A percentile compares a stretch with the other conserved stretches of the same genome.
Evolutionary conservation across 2,888 invertebrate genomes (phyloP).

Genomic region (Drosophila subsilvestris): DNA sequence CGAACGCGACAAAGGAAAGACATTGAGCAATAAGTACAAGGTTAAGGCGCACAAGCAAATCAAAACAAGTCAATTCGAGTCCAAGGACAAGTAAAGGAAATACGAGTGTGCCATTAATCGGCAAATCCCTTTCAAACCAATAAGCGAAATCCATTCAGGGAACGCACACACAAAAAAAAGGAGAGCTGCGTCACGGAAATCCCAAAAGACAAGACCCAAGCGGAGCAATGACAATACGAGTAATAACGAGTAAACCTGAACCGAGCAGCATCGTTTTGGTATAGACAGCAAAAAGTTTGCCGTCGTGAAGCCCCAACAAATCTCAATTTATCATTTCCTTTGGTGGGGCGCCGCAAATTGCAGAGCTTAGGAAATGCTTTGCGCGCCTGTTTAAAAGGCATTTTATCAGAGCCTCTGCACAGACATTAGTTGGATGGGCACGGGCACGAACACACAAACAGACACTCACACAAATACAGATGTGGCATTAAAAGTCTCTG

Average conservation of each 20-base stretch:
- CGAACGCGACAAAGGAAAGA: neutral
- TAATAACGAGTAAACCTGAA: constrained; percentile 42
- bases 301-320: constrained; percentile 43
- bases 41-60: no score
- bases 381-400: constrained; percentile 57
- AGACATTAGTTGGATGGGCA: constrained; percentile 22
- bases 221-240: constrained; percentile 32
- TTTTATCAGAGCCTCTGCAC: constrained; percentile 48
- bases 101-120: neutral
- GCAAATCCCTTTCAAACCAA: constrained; percentile 9
- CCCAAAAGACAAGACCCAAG: constrained; percentile 20
- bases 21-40: neutral
- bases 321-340: constrained; percentile 79
- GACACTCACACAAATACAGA: constrained; percentile 25
- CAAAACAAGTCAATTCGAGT: neutral
- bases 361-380: constrained; percentile 48
- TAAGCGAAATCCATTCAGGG: constrained; percentile 32
- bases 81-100: neutral
- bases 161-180: constrained; percentile 6
- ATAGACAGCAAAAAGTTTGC: constrained; percentile 43
- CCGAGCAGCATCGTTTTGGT: constrained; percentile 16
- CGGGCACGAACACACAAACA: constrained; percentile 46
- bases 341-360: constrained; percentile 66
- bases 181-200: constrained; percentile 2
- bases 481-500: constrained; percentile 31